phyloP scores from a whole-genome alignment of 2,888 invertebrate species.

The Actias luna region DNA sequence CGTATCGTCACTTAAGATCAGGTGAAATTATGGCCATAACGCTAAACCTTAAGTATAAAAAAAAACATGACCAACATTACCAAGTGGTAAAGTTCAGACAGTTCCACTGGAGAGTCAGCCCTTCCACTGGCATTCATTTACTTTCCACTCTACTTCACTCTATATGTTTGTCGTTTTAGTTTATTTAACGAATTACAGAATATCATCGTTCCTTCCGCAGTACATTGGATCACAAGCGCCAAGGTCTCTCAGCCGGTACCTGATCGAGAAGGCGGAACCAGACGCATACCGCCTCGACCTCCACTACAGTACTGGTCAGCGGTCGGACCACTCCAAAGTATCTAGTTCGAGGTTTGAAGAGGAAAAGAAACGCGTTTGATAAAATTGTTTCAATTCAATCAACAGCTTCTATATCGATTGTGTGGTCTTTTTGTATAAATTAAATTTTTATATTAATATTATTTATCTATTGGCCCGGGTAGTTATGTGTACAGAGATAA shows the following conservation, averaged over 20 bases:
- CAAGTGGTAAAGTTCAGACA: too few relatives aligned
- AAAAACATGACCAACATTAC: too few relatives aligned
- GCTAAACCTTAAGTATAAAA: too few relatives aligned
- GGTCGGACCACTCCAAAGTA: background rate
- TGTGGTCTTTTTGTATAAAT: background rate
- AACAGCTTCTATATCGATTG: background rate
- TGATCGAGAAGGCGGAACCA: slow-evolving; percentile 40
- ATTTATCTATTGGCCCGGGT: background rate
- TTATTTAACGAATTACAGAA: background rate
- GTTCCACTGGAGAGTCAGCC: too few relatives aligned
- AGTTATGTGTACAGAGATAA: too few relatives aligned
- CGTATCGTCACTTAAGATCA: too few relatives aligned
- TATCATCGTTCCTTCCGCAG: slow-evolving; percentile 30
- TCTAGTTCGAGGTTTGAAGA: background rate
- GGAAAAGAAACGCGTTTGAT: slow-evolving; percentile 7
- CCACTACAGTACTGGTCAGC: slow-evolving; percentile 28
- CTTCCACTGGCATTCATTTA: too few relatives aligned
- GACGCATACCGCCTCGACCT: slow-evolving; percentile 45
- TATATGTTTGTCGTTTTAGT: background rate
- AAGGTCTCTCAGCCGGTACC: slow-evolving; percentile 41
- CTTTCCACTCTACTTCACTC: too few relatives aligned
- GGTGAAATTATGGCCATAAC: too few relatives aligned
- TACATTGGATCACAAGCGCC: slow-evolving; percentile 46
- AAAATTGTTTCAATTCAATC: background rate
- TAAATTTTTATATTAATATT: background rate